Base-by-base conservation (phyloP, 35 echinoderm and acorn worm species). In the Heliocidaris erythrogramma region DNA sequence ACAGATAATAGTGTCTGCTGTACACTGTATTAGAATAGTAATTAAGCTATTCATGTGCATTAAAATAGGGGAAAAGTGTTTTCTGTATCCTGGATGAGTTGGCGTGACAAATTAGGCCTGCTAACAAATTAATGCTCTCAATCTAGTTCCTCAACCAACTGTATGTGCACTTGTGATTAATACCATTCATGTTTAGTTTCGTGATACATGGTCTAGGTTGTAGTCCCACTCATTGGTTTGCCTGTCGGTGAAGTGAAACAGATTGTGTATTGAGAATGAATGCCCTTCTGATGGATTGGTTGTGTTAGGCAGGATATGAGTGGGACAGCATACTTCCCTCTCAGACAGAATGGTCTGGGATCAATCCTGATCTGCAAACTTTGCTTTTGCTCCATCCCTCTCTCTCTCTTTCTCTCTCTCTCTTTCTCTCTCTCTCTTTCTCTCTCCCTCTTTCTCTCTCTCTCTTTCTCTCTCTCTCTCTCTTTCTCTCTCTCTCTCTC, bases 271-370 rank as follows among this genome's bases (percentile, higher is more conserved):
- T 12, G 52, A 56, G 52, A 56, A 78, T 78, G 52, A 56, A 78
- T 78, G 27, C 27, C 65, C 5, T 78, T 27, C 27, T 78, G 65
- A 78, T 78, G 27, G 65, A 78, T 78, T 78, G 65, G 27, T n/a
- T 78, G 21, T 78, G 21, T 78, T 78, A 47, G 87, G 21, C 87
- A 89, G 87, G 87, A 89, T 89, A 89, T 48, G 87, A 89, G 31
- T 89, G 31, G 87, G 87, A 89, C 87, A 89, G 87, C 87, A 47
- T 47, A 89, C 87, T 89, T 89, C 87, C 87, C 87, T 89, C 87
- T 89, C 87, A 89, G 87, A 89, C 87, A 89, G 47, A 47, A 47
- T 89, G 87, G 87, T 89, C 87, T 89, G 32, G 87, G 47, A 48
- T 89, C 47, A 48, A 89, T 89, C 87, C 87, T 89, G 87, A 48